These are phyloP conservation scores for Trachops cirrhosus DNA, from an alignment of 2,797 vertebrate species.

Conservation along the genomic window DNA sequence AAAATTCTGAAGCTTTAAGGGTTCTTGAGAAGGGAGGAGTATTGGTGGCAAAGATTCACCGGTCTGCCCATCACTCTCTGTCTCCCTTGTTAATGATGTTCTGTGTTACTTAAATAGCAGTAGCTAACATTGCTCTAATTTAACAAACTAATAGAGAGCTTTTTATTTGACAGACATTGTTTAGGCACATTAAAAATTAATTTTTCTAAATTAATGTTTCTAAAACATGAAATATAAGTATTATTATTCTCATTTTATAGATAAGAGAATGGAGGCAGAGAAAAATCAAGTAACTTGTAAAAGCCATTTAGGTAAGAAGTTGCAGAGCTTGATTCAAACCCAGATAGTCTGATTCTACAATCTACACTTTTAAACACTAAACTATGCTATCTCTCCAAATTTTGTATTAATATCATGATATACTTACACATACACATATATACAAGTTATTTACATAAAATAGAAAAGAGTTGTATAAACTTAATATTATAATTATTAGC, in stretches of 20 bases:
- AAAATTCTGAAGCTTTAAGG: neutral
- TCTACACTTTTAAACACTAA: neutral
- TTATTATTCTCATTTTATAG: neutral
- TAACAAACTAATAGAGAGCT: neutral
- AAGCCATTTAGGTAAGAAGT: neutral
- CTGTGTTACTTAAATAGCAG: neutral
- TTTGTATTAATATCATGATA: neutral
- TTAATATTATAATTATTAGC: neutral
- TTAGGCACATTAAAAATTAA: neutral
- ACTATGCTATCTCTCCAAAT: neutral
- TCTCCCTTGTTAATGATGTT: neutral
- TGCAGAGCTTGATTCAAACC: neutral
- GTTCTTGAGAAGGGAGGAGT: neutral
- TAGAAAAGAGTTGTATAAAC: neutral
- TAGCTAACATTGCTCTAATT: neutral
- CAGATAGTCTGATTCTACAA: neutral
- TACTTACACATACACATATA: neutral
- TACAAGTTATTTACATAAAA: neutral
- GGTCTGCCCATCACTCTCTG: neutral
- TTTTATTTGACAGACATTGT: neutral
- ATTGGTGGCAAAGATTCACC: neutral
- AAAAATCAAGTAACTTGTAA: neutral
- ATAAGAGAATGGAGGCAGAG: neutral
- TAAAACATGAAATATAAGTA: neutral
- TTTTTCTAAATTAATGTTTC: neutral